These are phyloP conservation scores for Pterostichus niger DNA, from an alignment of 2,888 invertebrate genomes.

Conservation along the genomic window DNA sequence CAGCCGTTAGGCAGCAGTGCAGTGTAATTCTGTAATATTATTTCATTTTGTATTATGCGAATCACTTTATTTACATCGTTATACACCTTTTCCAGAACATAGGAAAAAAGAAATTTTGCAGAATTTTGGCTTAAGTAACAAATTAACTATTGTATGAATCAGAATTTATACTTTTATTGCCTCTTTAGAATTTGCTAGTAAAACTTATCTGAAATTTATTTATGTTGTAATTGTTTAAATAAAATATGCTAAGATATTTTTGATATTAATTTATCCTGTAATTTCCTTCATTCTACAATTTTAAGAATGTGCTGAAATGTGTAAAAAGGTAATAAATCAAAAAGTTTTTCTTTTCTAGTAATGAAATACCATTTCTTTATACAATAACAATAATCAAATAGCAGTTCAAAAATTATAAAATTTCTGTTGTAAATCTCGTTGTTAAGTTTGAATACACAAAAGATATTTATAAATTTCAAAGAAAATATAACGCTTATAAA, in stretches of 20 bases:
- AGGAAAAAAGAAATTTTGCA: neutral
- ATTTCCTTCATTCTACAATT: too few species aligned
- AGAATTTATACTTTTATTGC: neutral
- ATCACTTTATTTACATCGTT: conserved; percentile 27
- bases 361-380: too few species aligned
- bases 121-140: neutral
- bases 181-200: neutral
- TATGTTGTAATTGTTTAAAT: too few species aligned
- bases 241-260: too few species aligned
- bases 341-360: too few species aligned
- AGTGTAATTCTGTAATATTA: conserved; percentile 45
- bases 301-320: neutral
- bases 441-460: conserved; percentile 25
- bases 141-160: neutral
- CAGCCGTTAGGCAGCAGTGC: conserved; percentile 48
- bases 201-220: neutral
- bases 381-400: conserved; percentile 17
- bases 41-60: conserved; percentile 31
- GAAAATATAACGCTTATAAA: neutral
- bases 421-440: conserved; percentile 51
- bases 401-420: conserved; percentile 30
- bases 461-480: conserved; percentile 15
- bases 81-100: neutral
- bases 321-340: too few species aligned
- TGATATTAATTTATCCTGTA: too few species aligned